Percentiles rank a stretch among this genome's conserved stretches.
Evolutionary conservation across 2,888 invertebrate genomes (phyloP).

Genomic region (Lasioglossum calceatum): DNA sequence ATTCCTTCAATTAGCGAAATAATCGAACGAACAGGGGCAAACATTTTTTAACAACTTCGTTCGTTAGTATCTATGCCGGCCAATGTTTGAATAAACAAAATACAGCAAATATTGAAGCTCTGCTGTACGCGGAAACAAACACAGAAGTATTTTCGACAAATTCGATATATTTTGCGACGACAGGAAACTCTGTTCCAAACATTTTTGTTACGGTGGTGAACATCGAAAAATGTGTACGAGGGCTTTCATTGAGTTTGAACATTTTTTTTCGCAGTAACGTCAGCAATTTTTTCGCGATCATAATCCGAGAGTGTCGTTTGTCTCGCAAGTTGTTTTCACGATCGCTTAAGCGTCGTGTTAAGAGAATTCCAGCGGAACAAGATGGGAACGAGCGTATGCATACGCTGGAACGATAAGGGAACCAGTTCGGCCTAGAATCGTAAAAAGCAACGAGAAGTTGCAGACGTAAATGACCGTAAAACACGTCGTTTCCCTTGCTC

Average conservation of each 20-base stretch:
- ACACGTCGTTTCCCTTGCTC: conserved; percentile 8
- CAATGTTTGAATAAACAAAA: background rate
- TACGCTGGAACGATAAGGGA: conserved; percentile 1
- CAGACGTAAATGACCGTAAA: conserved; percentile 13
- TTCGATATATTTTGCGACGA: background rate
- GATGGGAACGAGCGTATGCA: conserved; percentile 11
- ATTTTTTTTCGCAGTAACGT: background rate
- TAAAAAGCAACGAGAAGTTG: conserved; percentile 20
- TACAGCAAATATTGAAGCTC: background rate
- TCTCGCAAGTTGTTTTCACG: conserved; percentile 26
- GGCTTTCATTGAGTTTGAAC: background rate
- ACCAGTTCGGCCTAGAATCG: conserved; percentile 9
- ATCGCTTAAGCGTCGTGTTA: conserved; percentile 19
- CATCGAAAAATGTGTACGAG: background rate
- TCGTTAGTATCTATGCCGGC: background rate
- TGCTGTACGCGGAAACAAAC: background rate
- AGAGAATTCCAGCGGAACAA: conserved; percentile 7
- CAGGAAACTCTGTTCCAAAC: background rate
- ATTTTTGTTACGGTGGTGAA: background rate
- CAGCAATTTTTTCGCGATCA: background rate
- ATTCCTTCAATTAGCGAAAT: background rate
- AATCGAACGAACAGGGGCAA: background rate
- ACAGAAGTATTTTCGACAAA: background rate
- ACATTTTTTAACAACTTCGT: background rate
- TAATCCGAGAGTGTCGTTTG: conserved; percentile 1